Evolutionary conservation across 2,113 vertebrate genomes (phyloP).

Genomic region (Orthonyx spaldingii): DNA sequence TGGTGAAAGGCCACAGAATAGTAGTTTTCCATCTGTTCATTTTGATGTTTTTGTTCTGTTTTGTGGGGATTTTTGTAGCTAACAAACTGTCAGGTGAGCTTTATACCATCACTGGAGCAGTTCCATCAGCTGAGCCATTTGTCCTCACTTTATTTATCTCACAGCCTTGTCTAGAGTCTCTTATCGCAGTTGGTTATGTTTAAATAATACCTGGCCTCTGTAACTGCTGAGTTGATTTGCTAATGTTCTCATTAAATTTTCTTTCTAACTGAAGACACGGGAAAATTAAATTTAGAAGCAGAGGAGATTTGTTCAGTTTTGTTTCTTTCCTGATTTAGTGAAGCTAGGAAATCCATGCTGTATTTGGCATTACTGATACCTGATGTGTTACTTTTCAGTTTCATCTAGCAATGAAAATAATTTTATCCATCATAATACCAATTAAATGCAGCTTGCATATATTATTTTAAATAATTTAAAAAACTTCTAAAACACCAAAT

Average conservation of each 20-base stretch:
- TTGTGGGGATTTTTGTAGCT: neutral
- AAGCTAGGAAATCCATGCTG: neutral
- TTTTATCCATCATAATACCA: neutral
- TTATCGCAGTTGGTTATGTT: neutral
- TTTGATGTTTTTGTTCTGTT: neutral
- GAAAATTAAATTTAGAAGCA: neutral
- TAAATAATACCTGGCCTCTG: neutral
- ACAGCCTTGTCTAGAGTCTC: neutral
- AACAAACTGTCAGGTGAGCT: neutral
- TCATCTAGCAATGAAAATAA: neutral
- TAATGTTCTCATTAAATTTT: neutral
- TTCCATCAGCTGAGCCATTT: neutral
- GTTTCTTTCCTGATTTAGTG: neutral
- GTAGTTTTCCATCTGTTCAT: neutral
- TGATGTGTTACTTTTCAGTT: neutral
- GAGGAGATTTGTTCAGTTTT: neutral
- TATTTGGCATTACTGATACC: neutral
- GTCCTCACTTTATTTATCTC: neutral
- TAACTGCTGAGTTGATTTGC: neutral
- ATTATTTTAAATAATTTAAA: neutral
- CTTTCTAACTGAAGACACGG: neutral
- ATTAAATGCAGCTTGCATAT: neutral
- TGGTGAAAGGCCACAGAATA: neutral
- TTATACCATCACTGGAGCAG: neutral
- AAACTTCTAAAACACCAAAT: neutral